Conservation (phyloP, 2,113 vertebrate species). For the Monarcha castaneiventris region DNA sequence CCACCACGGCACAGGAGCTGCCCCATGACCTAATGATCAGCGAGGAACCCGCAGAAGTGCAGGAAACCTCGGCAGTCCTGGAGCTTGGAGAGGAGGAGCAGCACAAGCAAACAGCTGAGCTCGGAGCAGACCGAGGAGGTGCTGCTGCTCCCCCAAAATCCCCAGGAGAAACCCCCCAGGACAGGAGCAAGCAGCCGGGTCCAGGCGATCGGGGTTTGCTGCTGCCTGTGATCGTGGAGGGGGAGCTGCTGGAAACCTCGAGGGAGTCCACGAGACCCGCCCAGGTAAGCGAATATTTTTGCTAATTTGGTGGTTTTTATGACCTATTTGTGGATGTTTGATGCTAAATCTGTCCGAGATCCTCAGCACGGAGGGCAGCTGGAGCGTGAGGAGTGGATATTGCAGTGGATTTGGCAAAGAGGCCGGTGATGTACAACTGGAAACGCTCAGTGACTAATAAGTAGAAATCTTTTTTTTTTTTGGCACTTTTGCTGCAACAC, state of each 20-base stretch:
- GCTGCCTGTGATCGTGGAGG: not conserved
- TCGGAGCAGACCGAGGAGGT: not conserved
- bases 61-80: not conserved
- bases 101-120: not conserved
- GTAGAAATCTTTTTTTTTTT: not conserved
- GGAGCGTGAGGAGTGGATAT: not conserved
- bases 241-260: slow-evolving; percentile 39
- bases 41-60: not conserved
- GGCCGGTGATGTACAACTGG: not conserved
- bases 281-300: slow-evolving; percentile 51
- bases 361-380: not conserved
- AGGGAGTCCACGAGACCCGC: slow-evolving; percentile 30
- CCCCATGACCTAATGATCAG: not conserved
- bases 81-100: not conserved
- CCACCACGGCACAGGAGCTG: not conserved
- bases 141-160: not conserved
- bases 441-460: not conserved
- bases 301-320: fast-evolving
- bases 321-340: not conserved
- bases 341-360: not conserved
- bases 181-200: not conserved
- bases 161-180: not conserved
- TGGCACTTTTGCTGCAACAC: not conserved
- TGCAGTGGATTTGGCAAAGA: not conserved
- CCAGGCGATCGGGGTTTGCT: not conserved